Evolutionary conservation across 2,888 invertebrate species (phyloP).

Genomic region (Psylliodes chrysocephalus): DNA sequence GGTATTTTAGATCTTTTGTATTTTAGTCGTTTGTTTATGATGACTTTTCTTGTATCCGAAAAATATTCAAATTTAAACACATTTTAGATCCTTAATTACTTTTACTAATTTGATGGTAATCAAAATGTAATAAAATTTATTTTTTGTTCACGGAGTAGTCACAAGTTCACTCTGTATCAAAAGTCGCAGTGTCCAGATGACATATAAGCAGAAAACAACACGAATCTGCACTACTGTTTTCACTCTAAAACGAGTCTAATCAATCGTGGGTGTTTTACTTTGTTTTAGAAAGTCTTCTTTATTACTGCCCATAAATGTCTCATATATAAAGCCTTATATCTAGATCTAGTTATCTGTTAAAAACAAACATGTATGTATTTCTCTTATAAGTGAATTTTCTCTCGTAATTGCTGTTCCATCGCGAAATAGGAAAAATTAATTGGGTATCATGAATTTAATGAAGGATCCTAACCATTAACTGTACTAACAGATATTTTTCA

Average conservation of each 20-base stretch:
- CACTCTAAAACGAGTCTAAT: conserved; percentile 52
- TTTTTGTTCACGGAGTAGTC: no score
- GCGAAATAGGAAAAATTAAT: conserved; percentile 37
- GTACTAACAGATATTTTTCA: no score
- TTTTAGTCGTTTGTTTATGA: no score
- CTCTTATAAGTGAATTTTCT: conserved; percentile 46
- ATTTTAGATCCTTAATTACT: no score
- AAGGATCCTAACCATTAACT: background rate
- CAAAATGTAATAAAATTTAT: no score
- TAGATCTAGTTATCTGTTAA: conserved; percentile 47
- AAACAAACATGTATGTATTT: conserved; percentile 42
- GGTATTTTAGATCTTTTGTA: no score
- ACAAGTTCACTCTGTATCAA: no score
- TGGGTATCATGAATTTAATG: conserved; percentile 34
- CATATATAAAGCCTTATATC: conserved; percentile 44
- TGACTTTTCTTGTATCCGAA: no score
- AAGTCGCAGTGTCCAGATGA: no score
- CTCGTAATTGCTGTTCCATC: conserved; percentile 41
- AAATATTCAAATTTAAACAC: no score
- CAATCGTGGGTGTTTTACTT: conserved; percentile 59
- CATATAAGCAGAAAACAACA: conserved; percentile 37
- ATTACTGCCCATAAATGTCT: conserved; percentile 53
- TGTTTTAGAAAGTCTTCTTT: conserved; percentile 59
- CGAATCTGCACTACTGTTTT: conserved; percentile 43
- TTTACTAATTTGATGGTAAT: no score